Conservation (phyloP, 2,797 vertebrate genomes). For the Tachyglossus aculeatus region DNA sequence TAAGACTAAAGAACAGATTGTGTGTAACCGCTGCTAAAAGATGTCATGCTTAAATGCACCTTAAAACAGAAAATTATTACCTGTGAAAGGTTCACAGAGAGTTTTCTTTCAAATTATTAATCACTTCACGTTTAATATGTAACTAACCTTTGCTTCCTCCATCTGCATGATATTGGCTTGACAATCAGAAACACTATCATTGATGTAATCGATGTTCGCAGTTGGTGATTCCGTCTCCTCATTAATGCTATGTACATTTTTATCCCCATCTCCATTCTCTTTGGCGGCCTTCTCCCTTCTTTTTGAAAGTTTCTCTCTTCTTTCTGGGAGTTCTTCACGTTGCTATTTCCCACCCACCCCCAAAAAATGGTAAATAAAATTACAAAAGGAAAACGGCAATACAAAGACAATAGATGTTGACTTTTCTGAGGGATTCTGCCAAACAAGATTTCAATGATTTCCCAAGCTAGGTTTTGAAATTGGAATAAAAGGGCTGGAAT, state of each 20-base stretch:
- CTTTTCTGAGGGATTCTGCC: no score
- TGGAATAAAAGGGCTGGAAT: no score
- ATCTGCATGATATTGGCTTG: constrained; percentile 85
- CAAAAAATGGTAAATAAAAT: constrained; percentile 18
- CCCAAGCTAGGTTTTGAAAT: not conserved
- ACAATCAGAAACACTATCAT: constrained; percentile 82
- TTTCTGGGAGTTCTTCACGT: constrained; percentile 93
- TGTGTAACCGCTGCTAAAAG: no score
- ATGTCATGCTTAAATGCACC: no score
- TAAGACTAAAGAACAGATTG: no score
- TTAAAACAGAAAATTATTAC: no score
- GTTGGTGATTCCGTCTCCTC: constrained; percentile 93
- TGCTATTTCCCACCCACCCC: constrained; percentile 79
- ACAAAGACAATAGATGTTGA: no score
- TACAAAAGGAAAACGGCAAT: not conserved
- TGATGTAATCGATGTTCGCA: constrained; percentile 83
- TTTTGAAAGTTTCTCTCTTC: constrained; percentile 88
- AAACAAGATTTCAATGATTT: no score
- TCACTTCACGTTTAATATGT: not conserved
- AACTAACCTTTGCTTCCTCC: constrained; percentile 81
- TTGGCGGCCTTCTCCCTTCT: constrained; percentile 84
- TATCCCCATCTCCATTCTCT: constrained; percentile 84
- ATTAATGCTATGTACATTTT: no score
- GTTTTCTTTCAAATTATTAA: not conserved
- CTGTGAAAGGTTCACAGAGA: not conserved